A percentile compares a stretch with the other conserved stretches of the same genome.
Conservation (phyloP, 2,888 invertebrate genomes). For the Hydrotaea cyrtoneurina region DNA sequence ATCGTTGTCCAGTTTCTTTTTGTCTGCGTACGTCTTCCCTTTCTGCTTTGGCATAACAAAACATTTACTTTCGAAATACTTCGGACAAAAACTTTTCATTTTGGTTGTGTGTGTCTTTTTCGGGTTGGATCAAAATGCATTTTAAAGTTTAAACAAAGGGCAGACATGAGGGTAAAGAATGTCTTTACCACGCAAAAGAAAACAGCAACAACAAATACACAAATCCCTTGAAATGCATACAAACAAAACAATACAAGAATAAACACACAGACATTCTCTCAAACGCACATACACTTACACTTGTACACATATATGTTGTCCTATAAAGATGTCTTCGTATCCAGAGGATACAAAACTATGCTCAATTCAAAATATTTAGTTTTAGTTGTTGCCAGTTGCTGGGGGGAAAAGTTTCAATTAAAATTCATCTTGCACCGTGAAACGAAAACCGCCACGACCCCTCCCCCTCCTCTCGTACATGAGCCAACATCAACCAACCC, state of each 20-base stretch:
- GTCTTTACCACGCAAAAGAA: not conserved
- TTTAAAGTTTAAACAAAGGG: constrained; percentile 9
- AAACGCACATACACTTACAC: not conserved
- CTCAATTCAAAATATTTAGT: constrained; percentile 32
- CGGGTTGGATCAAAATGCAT: not conserved
- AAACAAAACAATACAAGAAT: not conserved
- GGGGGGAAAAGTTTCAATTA: constrained; percentile 57
- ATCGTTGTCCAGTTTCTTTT: not conserved
- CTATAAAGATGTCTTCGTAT: not conserved
- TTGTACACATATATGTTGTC: not conserved
- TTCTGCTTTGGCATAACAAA: not conserved
- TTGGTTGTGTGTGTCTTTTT: not conserved
- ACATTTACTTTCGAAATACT: not conserved
- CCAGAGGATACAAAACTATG: constrained; percentile 37
- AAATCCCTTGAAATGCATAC: not conserved
- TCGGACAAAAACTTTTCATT: not conserved
- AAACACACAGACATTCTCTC: not conserved
- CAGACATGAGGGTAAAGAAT: not conserved
- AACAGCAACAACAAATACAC: not conserved
- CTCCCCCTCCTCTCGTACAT: too few species aligned
- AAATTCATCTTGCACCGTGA: constrained; percentile 50
- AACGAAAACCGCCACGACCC: too few species aligned
- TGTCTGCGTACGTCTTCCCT: not conserved
- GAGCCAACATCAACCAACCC: constrained; percentile 14
- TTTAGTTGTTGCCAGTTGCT: constrained; percentile 30